Evolutionary conservation across 2,888 invertebrate species (phyloP), one percentile per base, ranked within the genome.

Genomic region (Charanyca ferruginea): DNA sequence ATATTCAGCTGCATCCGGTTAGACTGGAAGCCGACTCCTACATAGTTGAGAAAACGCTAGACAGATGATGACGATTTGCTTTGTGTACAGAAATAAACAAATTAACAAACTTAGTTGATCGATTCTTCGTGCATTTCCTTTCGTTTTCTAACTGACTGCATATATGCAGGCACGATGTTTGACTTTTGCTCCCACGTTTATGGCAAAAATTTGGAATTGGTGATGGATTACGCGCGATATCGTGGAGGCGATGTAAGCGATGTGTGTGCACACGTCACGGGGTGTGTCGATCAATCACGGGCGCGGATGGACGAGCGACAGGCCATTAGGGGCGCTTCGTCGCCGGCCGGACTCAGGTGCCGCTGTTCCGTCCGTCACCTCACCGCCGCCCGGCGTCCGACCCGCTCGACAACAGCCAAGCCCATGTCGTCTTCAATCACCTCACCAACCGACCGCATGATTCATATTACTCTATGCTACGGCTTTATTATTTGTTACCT

Each of bases 221-320:
- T 93, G 93, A 94, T 94, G 90, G 92, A 94, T 93, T 90, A 89
- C 87, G 86, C 84, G 85, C 80, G 88, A 88, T 91, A 90, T 89
- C 88, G 86, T 81, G 77, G 86, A 87, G 85, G 86, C 89, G 84
- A 88, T 91, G 88, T 90, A 88, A 89, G 90, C 89, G 88, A 88
- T 88, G 89, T 90, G 89, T 90, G 93, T 90, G 89, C 90, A 88
- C 91, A 88, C 89, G 90, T 90, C 91, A 90, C 85, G 87, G 86
- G 89, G 90, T 87, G 90, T 89, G 93, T 91, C 94, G 93, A 95
- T 95, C 94, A 94, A 94, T 94, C 94, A 94, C 91, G 71, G 87
- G 76, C 85, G 88, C 87, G 91, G 92, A 93, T 91, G 93, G 92
- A 93, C 93, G 90, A 86, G 86, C 89, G 94, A 94, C 94, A 94